These are phyloP conservation scores for Pseudanteris insignis DNA, from an alignment of 2,888 invertebrate species.

Conservation along the genomic window DNA sequence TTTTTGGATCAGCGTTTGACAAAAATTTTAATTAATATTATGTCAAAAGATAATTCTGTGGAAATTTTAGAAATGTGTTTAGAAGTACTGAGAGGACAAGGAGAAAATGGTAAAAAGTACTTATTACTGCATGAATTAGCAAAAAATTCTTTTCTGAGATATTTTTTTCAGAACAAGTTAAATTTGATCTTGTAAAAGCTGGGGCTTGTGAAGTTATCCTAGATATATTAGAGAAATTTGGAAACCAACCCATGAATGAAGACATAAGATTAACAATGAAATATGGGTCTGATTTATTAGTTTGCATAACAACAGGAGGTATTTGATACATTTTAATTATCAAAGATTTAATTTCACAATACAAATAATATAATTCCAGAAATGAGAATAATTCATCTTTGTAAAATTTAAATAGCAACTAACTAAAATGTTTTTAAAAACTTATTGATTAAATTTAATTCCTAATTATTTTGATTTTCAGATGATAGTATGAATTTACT, in stretches of 20 bases:
- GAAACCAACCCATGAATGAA: conserved; percentile 70
- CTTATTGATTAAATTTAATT: not conserved
- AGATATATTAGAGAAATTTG: conserved; percentile 77
- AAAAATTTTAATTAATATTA: conserved; percentile 72
- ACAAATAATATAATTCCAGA: no score
- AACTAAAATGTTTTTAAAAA: not conserved
- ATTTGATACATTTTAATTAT: no score
- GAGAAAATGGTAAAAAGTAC: conserved; percentile 75
- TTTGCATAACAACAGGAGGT: conserved; percentile 88
- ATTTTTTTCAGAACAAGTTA: conserved; percentile 85
- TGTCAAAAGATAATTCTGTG: conserved; percentile 73
- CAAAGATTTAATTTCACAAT: no score
- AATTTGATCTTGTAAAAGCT: conserved; percentile 78
- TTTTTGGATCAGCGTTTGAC: conserved; percentile 70
- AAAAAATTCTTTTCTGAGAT: no score
- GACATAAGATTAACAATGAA: conserved; percentile 78
- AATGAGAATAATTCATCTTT: no score
- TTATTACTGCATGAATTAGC: no score
- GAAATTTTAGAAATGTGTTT: conserved; percentile 81
- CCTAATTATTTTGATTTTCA: conserved; percentile 65
- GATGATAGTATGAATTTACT: conserved; percentile 88
- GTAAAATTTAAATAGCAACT: no score
- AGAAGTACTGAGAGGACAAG: conserved; percentile 79
- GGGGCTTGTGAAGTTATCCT: conserved; percentile 81
- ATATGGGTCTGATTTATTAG: conserved; percentile 85